These are phyloP conservation scores for Cynaeus angustus DNA, from an alignment of 2,888 invertebrate species.

Conservation along the genomic window DNA sequence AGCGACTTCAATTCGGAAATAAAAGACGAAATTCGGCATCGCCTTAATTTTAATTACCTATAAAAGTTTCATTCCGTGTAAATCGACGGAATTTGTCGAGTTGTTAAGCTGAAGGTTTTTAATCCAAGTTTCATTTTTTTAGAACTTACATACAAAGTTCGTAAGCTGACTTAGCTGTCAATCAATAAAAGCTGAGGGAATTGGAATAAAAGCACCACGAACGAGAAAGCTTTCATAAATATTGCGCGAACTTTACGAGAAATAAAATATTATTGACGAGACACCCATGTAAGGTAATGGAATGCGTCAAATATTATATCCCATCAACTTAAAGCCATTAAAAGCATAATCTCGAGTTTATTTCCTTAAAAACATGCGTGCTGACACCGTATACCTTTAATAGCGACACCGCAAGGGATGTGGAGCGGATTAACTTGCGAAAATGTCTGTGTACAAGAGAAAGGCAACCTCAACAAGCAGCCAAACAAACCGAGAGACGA, in stretches of 20 bases:
- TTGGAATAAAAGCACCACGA: conserved; percentile 25
- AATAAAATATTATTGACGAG: conserved; percentile 32
- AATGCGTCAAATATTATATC: conserved; percentile 15
- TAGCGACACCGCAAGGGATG: conserved; percentile 17
- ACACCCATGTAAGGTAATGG: conserved; percentile 17
- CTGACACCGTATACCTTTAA: conserved; percentile 10
- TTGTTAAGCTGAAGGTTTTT: not conserved
- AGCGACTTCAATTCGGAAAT: conserved; percentile 24
- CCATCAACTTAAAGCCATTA: conserved; percentile 9
- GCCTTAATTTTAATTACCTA: conserved; percentile 33
- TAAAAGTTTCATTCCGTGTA: conserved; percentile 37
- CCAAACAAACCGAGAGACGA: conserved; percentile 13
- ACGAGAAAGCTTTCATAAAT: conserved; percentile 18
- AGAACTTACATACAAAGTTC: not conserved
- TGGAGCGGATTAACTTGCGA: conserved; percentile 22
- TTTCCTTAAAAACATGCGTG: conserved; percentile 7
- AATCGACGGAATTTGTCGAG: conserved; percentile 8
- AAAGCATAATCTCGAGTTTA: conserved; percentile 14
- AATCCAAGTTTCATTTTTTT: not conserved
- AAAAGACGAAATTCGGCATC: conserved; percentile 23
- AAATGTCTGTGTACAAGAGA: conserved; percentile 16
- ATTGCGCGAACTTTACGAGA: conserved; percentile 24
- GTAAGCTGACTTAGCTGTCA: conserved; percentile 25
- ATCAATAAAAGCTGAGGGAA: conserved; percentile 28
- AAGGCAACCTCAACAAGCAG: conserved; percentile 20